These are phyloP conservation scores for Mareca penelope DNA, from an alignment of 2,797 vertebrate genomes.

Conservation along the genomic window DNA sequence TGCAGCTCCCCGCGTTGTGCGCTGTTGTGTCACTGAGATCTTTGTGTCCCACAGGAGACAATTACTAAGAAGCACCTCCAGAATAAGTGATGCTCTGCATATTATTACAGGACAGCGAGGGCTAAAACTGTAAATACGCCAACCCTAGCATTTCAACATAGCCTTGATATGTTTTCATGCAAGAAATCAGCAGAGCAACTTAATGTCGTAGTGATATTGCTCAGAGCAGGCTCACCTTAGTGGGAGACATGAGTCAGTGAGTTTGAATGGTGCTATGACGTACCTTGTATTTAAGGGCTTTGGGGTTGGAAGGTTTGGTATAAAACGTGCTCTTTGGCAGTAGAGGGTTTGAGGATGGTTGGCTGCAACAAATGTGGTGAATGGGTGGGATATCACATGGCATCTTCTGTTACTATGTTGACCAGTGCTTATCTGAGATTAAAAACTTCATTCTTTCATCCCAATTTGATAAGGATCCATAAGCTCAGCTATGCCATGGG, in stretches of 20 bases:
- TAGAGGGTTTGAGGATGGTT: background rate
- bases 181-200: background rate
- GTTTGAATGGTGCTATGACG: background rate
- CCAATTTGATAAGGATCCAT: background rate
- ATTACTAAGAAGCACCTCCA: constrained; percentile 33
- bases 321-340: background rate
- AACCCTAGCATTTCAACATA: background rate
- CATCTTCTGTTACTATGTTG: background rate
- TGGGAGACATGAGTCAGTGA: rapidly evolving
- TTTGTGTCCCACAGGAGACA: constrained; percentile 30
- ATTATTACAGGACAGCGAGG: background rate
- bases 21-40: background rate
- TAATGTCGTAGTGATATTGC: background rate
- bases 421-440: background rate
- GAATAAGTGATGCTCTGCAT: constrained; percentile 41
- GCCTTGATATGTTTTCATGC: background rate
- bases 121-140: background rate
- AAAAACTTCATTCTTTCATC: background rate
- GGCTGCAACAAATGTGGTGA: background rate
- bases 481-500: background rate
- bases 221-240: background rate
- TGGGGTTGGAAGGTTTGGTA: background rate
- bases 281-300: background rate
- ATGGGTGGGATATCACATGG: rapidly evolving
- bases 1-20: background rate